Conservation (phyloP, 2,113 vertebrate species). For the Chionodraco myersi region DNA sequence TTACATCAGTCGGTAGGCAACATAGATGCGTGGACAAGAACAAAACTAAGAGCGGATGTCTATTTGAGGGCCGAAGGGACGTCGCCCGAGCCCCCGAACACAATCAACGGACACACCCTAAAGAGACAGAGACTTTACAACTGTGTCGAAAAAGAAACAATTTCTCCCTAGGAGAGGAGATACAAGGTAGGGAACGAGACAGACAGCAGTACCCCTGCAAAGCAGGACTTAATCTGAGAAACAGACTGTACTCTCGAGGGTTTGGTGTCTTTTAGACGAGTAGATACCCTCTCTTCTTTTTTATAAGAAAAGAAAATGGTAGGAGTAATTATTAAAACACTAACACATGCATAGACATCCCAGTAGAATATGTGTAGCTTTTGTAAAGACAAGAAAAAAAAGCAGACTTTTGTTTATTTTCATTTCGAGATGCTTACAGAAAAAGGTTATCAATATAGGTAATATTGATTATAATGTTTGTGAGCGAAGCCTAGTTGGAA, state of each 20-base stretch:
- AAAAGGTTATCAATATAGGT: constrained; percentile 83
- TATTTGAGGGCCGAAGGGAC: constrained; percentile 31
- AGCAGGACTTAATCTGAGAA: constrained; percentile 57
- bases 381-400: constrained; percentile 80
- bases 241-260: constrained; percentile 45
- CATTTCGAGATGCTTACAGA: constrained; percentile 79
- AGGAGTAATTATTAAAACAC: constrained; percentile 81
- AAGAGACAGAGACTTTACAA: constrained; percentile 56
- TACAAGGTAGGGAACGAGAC: constrained; percentile 43
- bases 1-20: constrained; percentile 65
- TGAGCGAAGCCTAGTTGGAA: constrained; percentile 86
- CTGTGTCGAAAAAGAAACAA: constrained; percentile 55
- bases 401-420: constrained; percentile 79
- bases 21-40: constrained; percentile 10
- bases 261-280: constrained; percentile 74
- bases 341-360: constrained; percentile 85
- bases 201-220: constrained; percentile 54
- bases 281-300: constrained; percentile 76
- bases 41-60: constrained; percentile 40
- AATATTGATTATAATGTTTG: constrained; percentile 84
- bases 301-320: constrained; percentile 77
- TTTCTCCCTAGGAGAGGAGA: constrained; percentile 28
- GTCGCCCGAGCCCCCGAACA: constrained; percentile 45
- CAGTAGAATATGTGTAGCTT: constrained; percentile 88
- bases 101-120: constrained; percentile 67